Percentiles rank a stretch among this genome's conserved stretches.
phyloP scores from a whole-genome alignment of 2,888 invertebrate species.

The Drosophila putrida region DNA sequence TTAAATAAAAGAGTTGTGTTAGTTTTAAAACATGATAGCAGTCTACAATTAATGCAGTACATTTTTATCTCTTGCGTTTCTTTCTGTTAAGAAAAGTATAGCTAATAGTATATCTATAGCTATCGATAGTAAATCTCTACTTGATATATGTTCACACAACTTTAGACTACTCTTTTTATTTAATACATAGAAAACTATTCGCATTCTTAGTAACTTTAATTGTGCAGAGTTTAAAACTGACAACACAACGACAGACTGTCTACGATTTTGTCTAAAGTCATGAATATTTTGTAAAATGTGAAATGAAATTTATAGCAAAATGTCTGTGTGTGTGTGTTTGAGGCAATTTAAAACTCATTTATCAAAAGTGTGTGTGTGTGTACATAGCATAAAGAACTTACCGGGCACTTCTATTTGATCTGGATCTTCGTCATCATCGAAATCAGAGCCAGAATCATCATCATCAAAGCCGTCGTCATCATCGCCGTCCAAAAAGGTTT shows the following conservation, averaged over 20 bases:
- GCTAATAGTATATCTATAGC: neutral
- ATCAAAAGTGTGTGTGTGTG: constrained; percentile 6
- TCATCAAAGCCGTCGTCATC: constrained; percentile 87
- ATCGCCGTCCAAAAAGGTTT: constrained; percentile 72
- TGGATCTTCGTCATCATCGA: constrained; percentile 95
- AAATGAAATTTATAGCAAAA: too few species aligned
- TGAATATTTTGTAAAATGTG: neutral
- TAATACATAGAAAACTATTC: constrained; percentile 1
- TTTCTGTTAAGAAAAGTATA: neutral
- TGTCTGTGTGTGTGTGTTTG: constrained; percentile 9
- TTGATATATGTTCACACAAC: too few species aligned
- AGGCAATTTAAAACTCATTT: constrained; percentile 8
- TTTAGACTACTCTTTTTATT: too few species aligned
- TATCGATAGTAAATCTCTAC: neutral
- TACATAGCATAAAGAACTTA: constrained; percentile 80
- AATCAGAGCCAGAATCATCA: constrained; percentile 89
- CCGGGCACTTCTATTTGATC: constrained; percentile 97
- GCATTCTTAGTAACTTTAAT: neutral
- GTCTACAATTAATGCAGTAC: neutral
- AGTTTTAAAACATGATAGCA: too few species aligned
- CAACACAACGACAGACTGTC: neutral
- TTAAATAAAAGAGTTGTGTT: too few species aligned
- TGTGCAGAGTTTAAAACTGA: neutral
- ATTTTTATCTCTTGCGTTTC: neutral
- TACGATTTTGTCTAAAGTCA: neutral